phyloP scores from a whole-genome alignment of 2,888 invertebrate genomes.

The Phania funesta region DNA sequence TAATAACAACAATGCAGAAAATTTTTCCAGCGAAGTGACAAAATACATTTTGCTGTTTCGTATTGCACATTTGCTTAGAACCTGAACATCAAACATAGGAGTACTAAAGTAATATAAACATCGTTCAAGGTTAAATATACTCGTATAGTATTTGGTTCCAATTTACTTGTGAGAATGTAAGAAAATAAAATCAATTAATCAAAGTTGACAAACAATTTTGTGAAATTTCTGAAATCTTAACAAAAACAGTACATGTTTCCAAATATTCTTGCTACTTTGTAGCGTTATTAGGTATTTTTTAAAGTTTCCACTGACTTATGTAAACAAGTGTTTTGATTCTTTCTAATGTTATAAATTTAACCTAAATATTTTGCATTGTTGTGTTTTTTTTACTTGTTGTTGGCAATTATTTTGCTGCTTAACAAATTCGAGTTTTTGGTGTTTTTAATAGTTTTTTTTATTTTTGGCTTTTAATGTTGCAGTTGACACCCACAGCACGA shows the following conservation, averaged over 20 bases:
- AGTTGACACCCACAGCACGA: conserved; percentile 66
- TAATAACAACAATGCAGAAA: too few relatives aligned
- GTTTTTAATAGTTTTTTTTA: conserved; percentile 14
- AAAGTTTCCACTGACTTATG: background rate
- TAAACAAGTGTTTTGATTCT: conserved; percentile 41
- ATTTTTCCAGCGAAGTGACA: too few relatives aligned
- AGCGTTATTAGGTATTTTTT: background rate
- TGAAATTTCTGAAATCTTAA: background rate
- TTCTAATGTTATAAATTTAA: conserved; percentile 47
- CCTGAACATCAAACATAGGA: background rate
- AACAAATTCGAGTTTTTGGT: background rate
- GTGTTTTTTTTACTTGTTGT: background rate
- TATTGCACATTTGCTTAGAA: conserved; percentile 7
- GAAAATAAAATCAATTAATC: conserved; percentile 54
- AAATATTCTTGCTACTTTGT: background rate
- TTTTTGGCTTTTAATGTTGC: too few relatives aligned
- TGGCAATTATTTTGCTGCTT: background rate
- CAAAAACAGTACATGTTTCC: too few relatives aligned
- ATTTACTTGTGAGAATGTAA: conserved; percentile 44
- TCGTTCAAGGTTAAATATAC: conserved; percentile 40
- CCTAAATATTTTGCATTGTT: conserved; percentile 53
- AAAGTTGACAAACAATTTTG: conserved; percentile 38
- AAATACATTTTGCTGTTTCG: conserved; percentile 47
- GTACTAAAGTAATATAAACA: too few relatives aligned
- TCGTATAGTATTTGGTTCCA: conserved; percentile 13